Percentiles rank a stretch among this genome's conserved stretches.
Evolutionary conservation across 2,113 vertebrate genomes (phyloP).

Genomic region (Narcine bancroftii): DNA sequence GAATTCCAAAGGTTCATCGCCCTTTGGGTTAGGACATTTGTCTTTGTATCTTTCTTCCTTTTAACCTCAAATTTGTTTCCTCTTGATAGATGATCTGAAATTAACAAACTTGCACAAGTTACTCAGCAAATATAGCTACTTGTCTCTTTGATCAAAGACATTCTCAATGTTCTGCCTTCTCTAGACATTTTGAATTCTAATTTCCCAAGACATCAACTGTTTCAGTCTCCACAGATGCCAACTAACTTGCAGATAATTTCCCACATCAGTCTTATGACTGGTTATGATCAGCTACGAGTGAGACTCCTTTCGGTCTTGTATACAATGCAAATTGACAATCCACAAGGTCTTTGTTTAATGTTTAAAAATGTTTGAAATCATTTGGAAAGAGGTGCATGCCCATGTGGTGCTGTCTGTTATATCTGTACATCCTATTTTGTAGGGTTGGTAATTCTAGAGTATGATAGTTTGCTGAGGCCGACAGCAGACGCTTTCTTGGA

Average conservation of each 20-base stretch:
- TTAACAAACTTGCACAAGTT: too few relatives aligned
- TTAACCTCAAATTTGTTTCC: too few relatives aligned
- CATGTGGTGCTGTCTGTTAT: not conserved
- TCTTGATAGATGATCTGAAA: too few relatives aligned
- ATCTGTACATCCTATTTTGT: not conserved
- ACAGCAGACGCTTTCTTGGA: not conserved
- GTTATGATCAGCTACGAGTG: not conserved
- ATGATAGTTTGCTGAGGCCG: not conserved
- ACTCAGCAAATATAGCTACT: not conserved
- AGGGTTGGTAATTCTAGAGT: constrained; percentile 19
- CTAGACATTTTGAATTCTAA: not conserved
- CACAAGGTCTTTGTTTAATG: not conserved
- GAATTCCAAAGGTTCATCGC: too few relatives aligned
- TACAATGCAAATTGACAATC: too few relatives aligned
- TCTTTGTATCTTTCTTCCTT: too few relatives aligned
- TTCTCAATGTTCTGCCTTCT: not conserved
- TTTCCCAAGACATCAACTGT: too few relatives aligned
- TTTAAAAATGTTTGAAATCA: not conserved
- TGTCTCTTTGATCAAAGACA: not conserved
- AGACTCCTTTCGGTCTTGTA: not conserved
- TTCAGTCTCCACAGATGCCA: too few relatives aligned
- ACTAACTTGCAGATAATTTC: not conserved
- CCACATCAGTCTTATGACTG: not conserved
- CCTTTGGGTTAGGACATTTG: too few relatives aligned
- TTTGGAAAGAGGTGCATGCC: not conserved